Evolutionary conservation across 2,888 invertebrate species (phyloP).

Genomic region (Suillia variegata): DNA sequence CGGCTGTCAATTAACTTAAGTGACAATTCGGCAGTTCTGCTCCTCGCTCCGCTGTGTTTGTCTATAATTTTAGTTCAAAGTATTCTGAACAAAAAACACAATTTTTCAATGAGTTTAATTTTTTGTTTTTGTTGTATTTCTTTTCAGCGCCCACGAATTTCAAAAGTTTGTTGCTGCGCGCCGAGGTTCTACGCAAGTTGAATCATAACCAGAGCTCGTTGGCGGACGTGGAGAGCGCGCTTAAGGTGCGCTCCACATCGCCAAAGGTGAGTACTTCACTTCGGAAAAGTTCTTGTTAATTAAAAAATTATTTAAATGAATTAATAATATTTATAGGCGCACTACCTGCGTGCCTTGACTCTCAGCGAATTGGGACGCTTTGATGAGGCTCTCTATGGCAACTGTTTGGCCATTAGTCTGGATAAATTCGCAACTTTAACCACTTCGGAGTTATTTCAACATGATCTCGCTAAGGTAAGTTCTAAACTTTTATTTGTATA

Average conservation of each 20-base stretch:
- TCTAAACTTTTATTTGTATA: not conserved
- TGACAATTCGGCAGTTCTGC: not conserved
- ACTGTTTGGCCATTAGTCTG: slow-evolving; percentile 64
- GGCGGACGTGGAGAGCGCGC: slow-evolving; percentile 69
- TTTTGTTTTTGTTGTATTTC: too few species aligned
- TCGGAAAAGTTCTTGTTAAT: not conserved
- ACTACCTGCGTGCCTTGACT: slow-evolving; percentile 64
- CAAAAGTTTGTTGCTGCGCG: slow-evolving; percentile 68
- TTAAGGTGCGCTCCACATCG: slow-evolving; percentile 69
- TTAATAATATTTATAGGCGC: slow-evolving; percentile 57
- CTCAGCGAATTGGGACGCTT: slow-evolving; percentile 62
- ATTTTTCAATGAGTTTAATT: too few species aligned
- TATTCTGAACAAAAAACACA: too few species aligned
- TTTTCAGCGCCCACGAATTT: slow-evolving; percentile 70
- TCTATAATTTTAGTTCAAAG: too few species aligned
- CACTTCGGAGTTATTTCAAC: slow-evolving; percentile 58
- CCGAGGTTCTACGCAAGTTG: slow-evolving; percentile 68
- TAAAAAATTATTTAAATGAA: not conserved
- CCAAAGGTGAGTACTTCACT: slow-evolving; percentile 64
- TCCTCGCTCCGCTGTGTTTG: too few species aligned
- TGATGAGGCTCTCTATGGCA: slow-evolving; percentile 65
- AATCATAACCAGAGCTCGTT: slow-evolving; percentile 69
- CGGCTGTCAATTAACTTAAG: not conserved
- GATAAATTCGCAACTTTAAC: slow-evolving; percentile 58
- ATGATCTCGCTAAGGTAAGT: slow-evolving; percentile 60